Percentiles rank a stretch among this genome's conserved stretches.
Conservation (phyloP, 53 echinoderm and acorn worm species). For the Antedon mediterranea region DNA sequence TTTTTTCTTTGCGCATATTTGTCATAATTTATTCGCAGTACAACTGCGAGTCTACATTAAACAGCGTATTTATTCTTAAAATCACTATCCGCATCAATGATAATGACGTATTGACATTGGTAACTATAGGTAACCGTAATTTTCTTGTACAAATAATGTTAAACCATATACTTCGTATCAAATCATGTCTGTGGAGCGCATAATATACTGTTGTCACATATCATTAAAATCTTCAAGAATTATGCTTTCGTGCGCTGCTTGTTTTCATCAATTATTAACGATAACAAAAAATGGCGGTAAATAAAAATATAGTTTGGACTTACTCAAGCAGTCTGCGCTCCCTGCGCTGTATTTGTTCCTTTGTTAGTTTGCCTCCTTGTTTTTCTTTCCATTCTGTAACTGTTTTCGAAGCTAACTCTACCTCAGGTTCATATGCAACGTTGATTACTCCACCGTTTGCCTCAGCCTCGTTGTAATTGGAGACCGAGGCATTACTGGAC, state of each 20-base stretch:
- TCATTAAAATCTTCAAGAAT: too few relatives aligned
- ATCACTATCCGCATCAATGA: background rate
- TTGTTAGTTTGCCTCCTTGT: background rate
- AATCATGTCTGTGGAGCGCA: too few relatives aligned
- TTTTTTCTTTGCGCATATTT: too few relatives aligned
- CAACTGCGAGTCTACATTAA: too few relatives aligned
- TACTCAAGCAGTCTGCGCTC: background rate
- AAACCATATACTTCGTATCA: background rate
- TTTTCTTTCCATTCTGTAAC: background rate
- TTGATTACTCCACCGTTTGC: background rate
- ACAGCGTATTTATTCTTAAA: background rate
- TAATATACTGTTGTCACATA: too few relatives aligned
- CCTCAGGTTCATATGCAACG: background rate
- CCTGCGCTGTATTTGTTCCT: background rate
- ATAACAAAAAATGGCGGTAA: background rate
- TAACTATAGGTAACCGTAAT: background rate
- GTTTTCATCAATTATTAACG: too few relatives aligned
- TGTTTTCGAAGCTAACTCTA: background rate
- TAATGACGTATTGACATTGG: background rate
- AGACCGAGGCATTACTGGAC: constrained; percentile 19
- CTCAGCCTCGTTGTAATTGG: background rate
- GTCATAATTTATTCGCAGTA: too few relatives aligned
- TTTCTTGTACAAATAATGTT: background rate
- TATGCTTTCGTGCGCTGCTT: too few relatives aligned
- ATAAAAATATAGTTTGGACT: background rate